Percentiles rank a stretch among this genome's conserved stretches.
Conservation (phyloP, 2,888 invertebrate species). For the Carterocephalus palaemon region DNA sequence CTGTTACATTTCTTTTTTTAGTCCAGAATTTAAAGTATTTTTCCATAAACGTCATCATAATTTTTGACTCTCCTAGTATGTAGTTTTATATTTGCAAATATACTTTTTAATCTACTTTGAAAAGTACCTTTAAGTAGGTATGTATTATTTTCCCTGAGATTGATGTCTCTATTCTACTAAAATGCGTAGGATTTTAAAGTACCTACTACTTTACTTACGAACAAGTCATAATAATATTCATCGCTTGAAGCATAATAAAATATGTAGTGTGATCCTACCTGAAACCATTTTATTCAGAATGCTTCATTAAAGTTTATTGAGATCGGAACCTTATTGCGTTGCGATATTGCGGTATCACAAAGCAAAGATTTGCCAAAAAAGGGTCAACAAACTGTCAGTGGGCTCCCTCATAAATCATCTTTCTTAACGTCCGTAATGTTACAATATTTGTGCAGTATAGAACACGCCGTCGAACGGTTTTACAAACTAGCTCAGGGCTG, state of each 20-base stretch:
- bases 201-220: too few species aligned
- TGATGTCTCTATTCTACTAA: too few species aligned
- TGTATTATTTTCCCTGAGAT: too few species aligned
- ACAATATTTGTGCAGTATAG: conserved; percentile 13
- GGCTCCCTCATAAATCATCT: conserved; percentile 64
- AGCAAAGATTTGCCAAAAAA: conserved; percentile 57
- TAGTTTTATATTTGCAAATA: too few species aligned
- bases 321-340: conserved; percentile 34
- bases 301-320: conserved; percentile 46
- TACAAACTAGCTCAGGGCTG: conserved; percentile 18
- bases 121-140: too few species aligned
- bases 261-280: too few species aligned
- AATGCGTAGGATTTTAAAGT: too few species aligned
- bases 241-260: conserved; percentile 9
- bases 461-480: not conserved
- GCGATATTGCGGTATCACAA: conserved; percentile 42
- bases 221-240: conserved; percentile 12
- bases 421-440: conserved; percentile 42
- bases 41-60: too few species aligned
- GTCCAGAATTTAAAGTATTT: too few species aligned
- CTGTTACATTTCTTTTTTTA: too few species aligned
- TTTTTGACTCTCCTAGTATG: too few species aligned
- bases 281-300: conserved; percentile 29
- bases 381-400: conserved; percentile 54
- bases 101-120: too few species aligned